These are phyloP conservation scores for Furcula furcula DNA, from an alignment of 2,888 invertebrate species.

Conservation along the genomic window DNA sequence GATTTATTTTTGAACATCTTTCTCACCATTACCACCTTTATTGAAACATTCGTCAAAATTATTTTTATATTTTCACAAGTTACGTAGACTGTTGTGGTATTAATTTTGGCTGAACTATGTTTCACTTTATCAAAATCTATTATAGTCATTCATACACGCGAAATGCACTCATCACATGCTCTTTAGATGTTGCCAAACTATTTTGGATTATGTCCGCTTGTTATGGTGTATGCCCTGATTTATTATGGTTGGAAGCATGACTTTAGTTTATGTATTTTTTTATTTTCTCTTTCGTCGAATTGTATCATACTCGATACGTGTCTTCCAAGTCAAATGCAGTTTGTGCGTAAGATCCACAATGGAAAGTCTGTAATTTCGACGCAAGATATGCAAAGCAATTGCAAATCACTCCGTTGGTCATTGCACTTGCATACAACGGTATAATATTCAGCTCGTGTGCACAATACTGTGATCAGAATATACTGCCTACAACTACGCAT, in stretches of 20 bases:
- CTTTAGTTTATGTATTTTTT: conserved; percentile 33
- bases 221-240: conserved; percentile 42
- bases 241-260: conserved; percentile 43
- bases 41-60: neutral
- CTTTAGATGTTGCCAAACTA: conserved; percentile 30
- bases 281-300: conserved; percentile 1
- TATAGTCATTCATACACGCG: conserved; percentile 31
- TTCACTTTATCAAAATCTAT: conserved; percentile 25
- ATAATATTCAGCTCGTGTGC: conserved; percentile 58
- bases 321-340: conserved; percentile 74
- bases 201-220: conserved; percentile 36
- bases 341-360: conserved; percentile 51
- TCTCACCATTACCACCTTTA: conserved; percentile 14
- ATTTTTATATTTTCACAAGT: conserved; percentile 1
- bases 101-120: conserved; percentile 22
- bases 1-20: conserved; percentile 11
- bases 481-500: conserved; percentile 47
- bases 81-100: conserved; percentile 20
- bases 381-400: conserved; percentile 63
- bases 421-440: conserved; percentile 70
- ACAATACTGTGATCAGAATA: conserved; percentile 56
- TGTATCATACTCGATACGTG: conserved; percentile 12
- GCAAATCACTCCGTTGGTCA: conserved; percentile 57
- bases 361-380: conserved; percentile 56
- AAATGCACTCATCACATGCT: conserved; percentile 40